Evolutionary conservation across 1,140 invertebrate species (phyloP).

Genomic region (Heliothis subflexa): DNA sequence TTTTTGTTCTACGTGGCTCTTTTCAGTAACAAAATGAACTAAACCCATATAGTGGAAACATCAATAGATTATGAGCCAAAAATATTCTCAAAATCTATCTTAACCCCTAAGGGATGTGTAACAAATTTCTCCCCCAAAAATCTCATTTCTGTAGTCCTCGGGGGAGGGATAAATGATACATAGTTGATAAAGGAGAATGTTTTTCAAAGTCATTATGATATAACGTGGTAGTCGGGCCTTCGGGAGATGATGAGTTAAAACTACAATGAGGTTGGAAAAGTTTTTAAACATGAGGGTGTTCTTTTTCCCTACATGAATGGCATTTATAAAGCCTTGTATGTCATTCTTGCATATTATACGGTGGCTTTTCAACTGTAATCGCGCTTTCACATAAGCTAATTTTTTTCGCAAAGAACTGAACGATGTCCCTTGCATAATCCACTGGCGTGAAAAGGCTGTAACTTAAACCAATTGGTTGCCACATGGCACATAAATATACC

Average conservation of each 20-base stretch:
- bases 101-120: neutral
- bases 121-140: slow-evolving; percentile 12
- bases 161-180: slow-evolving; percentile 15
- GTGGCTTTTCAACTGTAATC: no score
- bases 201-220: slow-evolving; percentile 24
- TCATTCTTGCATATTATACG: no score
- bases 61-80: no score
- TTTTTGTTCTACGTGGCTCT: no score
- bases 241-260: neutral
- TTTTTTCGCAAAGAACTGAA: no score
- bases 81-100: neutral
- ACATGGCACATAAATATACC: no score
- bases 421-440: no score
- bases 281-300: neutral
- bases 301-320: neutral
- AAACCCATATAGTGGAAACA: no score
- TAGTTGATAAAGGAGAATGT: slow-evolving; percentile 23
- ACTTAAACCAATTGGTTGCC: no score
- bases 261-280: neutral
- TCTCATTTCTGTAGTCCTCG: neutral
- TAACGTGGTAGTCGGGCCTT: neutral
- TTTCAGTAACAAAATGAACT: no score
- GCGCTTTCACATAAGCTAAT: no score
- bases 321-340: neutral
- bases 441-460: no score